Conservation (phyloP, 92 coral and sea anemone species). For the Palythoa grandiflora region DNA sequence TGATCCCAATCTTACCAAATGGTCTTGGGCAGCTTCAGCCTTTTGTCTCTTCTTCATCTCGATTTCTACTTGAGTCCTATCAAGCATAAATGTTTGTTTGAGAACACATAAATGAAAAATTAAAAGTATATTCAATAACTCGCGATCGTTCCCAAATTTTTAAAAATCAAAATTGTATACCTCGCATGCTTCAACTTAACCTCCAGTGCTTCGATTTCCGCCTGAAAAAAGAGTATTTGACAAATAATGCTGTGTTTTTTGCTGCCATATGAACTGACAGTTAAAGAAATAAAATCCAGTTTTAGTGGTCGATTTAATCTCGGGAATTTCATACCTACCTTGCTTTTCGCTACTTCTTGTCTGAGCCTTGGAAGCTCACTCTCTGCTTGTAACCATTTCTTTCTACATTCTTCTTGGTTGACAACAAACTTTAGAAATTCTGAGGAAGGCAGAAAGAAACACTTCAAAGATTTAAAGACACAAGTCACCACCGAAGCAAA, state of each 20-base stretch:
- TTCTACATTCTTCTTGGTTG: constrained; percentile 98
- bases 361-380: constrained; percentile 74
- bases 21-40: constrained; percentile 95
- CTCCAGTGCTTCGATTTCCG: constrained; percentile 93
- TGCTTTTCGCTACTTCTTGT: constrained; percentile 86
- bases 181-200: constrained; percentile 97
- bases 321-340: constrained; percentile 56
- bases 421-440: constrained; percentile 93
- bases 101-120: neutral
- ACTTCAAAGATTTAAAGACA: neutral
- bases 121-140: neutral
- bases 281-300: neutral
- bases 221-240: constrained; percentile 60
- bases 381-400: constrained; percentile 90
- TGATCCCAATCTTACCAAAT: constrained; percentile 73
- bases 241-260: neutral
- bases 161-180: constrained; percentile 41
- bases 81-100: neutral
- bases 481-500: neutral
- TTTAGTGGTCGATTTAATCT: neutral
- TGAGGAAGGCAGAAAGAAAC: constrained; percentile 41
- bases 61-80: constrained; percentile 89
- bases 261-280: neutral
- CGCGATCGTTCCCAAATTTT: neutral
- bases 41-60: constrained; percentile 92